Evolutionary conservation across 2,113 vertebrate species (phyloP).

Genomic region (Colaptes auratus): DNA sequence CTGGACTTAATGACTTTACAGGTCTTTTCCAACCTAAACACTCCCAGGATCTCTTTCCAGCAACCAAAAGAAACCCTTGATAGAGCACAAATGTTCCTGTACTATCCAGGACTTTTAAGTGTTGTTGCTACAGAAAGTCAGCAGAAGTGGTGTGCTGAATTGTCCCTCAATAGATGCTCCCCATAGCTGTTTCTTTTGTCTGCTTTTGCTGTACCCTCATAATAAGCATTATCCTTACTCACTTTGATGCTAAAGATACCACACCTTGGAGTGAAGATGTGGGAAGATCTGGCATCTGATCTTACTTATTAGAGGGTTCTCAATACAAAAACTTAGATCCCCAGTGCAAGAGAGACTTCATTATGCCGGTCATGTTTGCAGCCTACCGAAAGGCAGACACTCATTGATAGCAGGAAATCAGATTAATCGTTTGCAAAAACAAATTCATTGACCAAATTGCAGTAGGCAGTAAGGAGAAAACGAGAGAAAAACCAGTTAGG

Average conservation of each 20-base stretch:
- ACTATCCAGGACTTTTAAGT: too few species aligned
- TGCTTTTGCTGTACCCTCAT: not conserved
- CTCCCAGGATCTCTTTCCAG: not conserved
- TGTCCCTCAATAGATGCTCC: not conserved
- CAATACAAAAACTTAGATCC: not conserved
- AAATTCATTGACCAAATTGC: slow-evolving; percentile 41
- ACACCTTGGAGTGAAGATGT: not conserved
- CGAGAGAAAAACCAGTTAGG: not conserved
- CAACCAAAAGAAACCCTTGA: not conserved
- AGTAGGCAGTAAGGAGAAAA: not conserved
- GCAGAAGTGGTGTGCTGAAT: not conserved
- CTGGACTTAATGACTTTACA: too few species aligned
- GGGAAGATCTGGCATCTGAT: not conserved
- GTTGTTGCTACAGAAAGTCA: fast-evolving
- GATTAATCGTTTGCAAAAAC: not conserved
- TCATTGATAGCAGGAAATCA: slow-evolving; percentile 8
- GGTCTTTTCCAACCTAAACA: too few species aligned
- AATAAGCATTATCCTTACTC: not conserved
- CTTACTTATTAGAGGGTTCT: not conserved
- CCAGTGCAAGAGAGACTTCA: not conserved
- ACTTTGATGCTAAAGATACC: not conserved
- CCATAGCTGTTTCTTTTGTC: not conserved
- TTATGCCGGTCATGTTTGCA: slow-evolving; percentile 35
- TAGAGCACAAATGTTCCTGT: not conserved
- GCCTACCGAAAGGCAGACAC: not conserved